Conservation (phyloP, 2,888 invertebrate genomes). For the Trissolcus japonicus region DNA sequence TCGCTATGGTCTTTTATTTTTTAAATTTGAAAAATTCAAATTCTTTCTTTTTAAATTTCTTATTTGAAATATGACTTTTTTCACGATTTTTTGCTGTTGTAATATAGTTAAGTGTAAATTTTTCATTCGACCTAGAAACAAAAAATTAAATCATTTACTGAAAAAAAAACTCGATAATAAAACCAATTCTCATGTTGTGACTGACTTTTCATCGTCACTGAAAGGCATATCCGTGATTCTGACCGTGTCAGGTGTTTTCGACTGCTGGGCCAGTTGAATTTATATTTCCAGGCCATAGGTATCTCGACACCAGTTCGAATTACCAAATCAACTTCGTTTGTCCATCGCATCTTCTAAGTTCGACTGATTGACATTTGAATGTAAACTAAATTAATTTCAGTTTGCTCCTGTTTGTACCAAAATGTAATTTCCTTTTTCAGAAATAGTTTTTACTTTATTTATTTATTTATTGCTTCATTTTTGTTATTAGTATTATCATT, state of each 20-base stretch:
- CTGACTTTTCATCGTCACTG: slow-evolving; percentile 23
- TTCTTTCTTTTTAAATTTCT: too few species aligned
- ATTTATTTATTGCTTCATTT: neutral
- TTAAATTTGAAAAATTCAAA: too few species aligned
- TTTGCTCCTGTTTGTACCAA: neutral
- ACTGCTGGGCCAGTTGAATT: slow-evolving; percentile 30
- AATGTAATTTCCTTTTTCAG: too few species aligned
- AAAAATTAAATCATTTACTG: neutral
- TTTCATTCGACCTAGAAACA: neutral
- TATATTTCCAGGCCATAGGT: slow-evolving; percentile 40
- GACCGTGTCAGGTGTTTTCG: slow-evolving; percentile 40
- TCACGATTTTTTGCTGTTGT: too few species aligned
- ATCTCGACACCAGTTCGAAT: slow-evolving; percentile 41
- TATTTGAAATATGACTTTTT: too few species aligned
- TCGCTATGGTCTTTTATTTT: neutral
- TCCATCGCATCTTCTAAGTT: slow-evolving; percentile 28
- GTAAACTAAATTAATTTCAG: slow-evolving; percentile 5
- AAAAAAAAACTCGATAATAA: neutral
- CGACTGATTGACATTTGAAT: slow-evolving; percentile 31
- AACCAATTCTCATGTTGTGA: neutral
- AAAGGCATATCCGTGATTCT: slow-evolving; percentile 17
- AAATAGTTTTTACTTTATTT: neutral
- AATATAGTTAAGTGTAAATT: too few species aligned
- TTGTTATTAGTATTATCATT: neutral
- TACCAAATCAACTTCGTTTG: slow-evolving; percentile 44